phyloP scores from a whole-genome alignment of 2,113 vertebrate species.

The Alosa alosa region DNA sequence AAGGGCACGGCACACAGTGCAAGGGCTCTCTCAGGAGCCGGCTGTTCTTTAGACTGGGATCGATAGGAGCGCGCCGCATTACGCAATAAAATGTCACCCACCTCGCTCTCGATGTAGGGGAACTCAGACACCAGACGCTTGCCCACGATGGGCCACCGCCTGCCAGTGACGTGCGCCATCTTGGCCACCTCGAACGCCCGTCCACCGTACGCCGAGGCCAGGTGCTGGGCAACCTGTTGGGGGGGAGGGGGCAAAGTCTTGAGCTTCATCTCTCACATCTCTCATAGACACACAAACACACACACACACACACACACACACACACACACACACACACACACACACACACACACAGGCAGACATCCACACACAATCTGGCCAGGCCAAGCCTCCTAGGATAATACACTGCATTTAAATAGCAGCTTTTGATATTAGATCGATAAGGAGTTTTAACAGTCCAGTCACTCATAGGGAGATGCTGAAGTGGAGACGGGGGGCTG shows the following conservation, averaged over 20 bases:
- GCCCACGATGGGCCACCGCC: slow-evolving; percentile 79
- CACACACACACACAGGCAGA: neutral
- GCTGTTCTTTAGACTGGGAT: slow-evolving; percentile 13
- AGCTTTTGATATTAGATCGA: slow-evolving; percentile 77
- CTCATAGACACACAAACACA: neutral
- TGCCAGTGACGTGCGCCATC: slow-evolving; percentile 74
- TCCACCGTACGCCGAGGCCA: slow-evolving; percentile 75
- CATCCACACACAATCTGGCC: slow-evolving; percentile 46
- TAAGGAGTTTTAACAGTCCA: slow-evolving; percentile 72
- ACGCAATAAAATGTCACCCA: slow-evolving; percentile 48
- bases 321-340: neutral
- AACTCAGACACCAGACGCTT: slow-evolving; percentile 77
- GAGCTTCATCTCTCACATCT: neutral
- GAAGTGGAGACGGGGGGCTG: slow-evolving; percentile 32
- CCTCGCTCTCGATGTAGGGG: slow-evolving; percentile 79
- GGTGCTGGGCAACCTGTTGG: slow-evolving; percentile 84
- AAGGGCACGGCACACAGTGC: slow-evolving; percentile 11
- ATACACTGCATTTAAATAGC: slow-evolving; percentile 72
- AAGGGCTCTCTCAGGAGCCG: neutral
- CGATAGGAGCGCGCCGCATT: neutral
- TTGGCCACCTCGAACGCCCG: slow-evolving; percentile 77
- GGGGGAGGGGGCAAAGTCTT: neutral
- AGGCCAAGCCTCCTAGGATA: slow-evolving; percentile 61
- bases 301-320: neutral
- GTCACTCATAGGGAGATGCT: slow-evolving; percentile 73